phyloP scores from a whole-genome alignment of 2,113 vertebrate species.

The Glaucomys volans region DNA sequence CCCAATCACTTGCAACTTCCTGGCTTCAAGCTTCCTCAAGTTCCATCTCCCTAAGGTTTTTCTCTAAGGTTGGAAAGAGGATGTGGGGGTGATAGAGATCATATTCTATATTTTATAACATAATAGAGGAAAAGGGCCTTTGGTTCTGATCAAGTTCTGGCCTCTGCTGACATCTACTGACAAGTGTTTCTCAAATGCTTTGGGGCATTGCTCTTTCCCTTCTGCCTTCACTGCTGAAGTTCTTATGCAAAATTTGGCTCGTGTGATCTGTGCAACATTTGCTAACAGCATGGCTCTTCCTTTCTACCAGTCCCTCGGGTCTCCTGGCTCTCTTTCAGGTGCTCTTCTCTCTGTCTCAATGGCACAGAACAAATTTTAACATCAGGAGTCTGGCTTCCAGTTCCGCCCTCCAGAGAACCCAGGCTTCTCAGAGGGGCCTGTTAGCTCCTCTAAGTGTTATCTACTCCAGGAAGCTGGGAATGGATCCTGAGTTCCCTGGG shows the following conservation, averaged over 20 bases:
- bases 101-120: neutral
- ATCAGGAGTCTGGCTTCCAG: neutral
- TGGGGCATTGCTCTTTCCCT: neutral
- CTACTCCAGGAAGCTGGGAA: neutral
- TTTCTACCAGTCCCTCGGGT: neutral
- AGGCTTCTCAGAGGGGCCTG: neutral
- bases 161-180: conserved; percentile 54
- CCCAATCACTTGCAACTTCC: neutral
- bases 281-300: neutral
- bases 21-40: neutral
- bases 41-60: neutral
- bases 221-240: neutral
- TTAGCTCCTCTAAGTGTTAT: neutral
- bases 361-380: neutral
- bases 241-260: neutral
- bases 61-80: neutral
- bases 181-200: neutral
- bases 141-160: neutral
- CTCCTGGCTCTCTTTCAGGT: neutral
- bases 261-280: neutral
- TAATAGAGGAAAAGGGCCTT: neutral
- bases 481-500: neutral
- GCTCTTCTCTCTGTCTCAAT: neutral
- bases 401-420: neutral
- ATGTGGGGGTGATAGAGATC: accelerated